Base-by-base conservation (phyloP, 2,888 invertebrate genomes). In the Tridacna crocea region DNA sequence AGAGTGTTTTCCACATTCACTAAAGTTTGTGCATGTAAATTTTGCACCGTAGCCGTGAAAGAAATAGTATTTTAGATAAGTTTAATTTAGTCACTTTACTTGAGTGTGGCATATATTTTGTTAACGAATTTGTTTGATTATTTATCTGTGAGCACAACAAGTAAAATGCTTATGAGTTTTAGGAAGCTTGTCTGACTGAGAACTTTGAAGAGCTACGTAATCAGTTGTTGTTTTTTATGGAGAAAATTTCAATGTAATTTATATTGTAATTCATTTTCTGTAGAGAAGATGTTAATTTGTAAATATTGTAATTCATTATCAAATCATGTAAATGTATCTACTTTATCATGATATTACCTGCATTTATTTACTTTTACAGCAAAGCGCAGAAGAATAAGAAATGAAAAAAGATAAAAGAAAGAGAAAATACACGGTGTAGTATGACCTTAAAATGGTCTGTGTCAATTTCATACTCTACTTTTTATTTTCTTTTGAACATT, bases 361-460 rank as follows among this genome's bases (percentile, higher is more conserved):
- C 26, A 47, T 70, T 36, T 58, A 15, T 77, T 77, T 70, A 77
- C 72, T 55, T 77, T 77, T 77, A 27, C 77, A 77, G 77, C 72
- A 3, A 22, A 47, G 13, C 6, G 15, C 47, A 61, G 47, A 46
- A 47, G 47, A n/a, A 46, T 46, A 61, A 72, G 70, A 58, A 70
- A 24, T 47, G 17, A 51, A 47, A 47, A 77, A 58, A 70, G 58
- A 11, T 55, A 61, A 26, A 61, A 61, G 47, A 60, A 22, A n/a
- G 46, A 13, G 60, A 58, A 47, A 70, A 76, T 19, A 51, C 70
- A 83, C 75, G 82, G 88, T 86, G 84, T 84, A 88, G 88, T 88
- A 88, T 88, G 76, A 77, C 82, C 79, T 70, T 72, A 46, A 80
- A 82, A 88, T 88, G 88, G 88, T 88, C 88, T 78, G 88, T 88